Percentiles rank a stretch among this genome's conserved stretches.
These are phyloP conservation scores for Apostichopus californicus DNA, from an alignment of 35 echinoderm and acorn worm genomes.

Conservation along the genomic window DNA sequence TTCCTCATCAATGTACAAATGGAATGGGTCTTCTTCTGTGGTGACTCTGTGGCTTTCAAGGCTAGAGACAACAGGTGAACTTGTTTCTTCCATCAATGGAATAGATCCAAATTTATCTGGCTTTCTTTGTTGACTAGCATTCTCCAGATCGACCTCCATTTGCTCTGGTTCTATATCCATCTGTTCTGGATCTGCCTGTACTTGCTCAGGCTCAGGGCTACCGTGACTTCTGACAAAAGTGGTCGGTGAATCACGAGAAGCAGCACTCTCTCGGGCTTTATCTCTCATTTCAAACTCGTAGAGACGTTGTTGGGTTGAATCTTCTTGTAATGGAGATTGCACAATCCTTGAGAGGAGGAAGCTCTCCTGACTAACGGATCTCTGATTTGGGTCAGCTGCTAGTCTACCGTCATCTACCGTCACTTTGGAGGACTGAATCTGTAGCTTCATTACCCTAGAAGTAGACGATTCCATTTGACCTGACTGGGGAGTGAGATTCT, in stretches of 20 bases:
- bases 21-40: not conserved
- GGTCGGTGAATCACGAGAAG: not conserved
- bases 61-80: not conserved
- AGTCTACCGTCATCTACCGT: not conserved
- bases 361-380: not conserved
- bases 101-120: not conserved
- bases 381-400: not conserved
- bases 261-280: not conserved
- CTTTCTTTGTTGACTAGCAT: not conserved
- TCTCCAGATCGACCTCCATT: not conserved
- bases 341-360: not conserved
- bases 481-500: not conserved
- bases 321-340: constrained; percentile 8
- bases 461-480: not conserved
- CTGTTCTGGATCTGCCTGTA: not conserved
- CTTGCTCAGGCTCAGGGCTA: not conserved
- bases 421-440: not conserved
- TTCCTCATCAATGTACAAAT: not conserved
- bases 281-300: not conserved
- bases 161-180: not conserved
- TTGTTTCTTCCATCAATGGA: not conserved
- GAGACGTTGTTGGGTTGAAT: not conserved
- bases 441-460: not conserved
- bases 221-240: not conserved
- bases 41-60: not conserved